Evolutionary conservation across 1,140 invertebrate species (phyloP).

Genomic region (Aphis gossypii): DNA sequence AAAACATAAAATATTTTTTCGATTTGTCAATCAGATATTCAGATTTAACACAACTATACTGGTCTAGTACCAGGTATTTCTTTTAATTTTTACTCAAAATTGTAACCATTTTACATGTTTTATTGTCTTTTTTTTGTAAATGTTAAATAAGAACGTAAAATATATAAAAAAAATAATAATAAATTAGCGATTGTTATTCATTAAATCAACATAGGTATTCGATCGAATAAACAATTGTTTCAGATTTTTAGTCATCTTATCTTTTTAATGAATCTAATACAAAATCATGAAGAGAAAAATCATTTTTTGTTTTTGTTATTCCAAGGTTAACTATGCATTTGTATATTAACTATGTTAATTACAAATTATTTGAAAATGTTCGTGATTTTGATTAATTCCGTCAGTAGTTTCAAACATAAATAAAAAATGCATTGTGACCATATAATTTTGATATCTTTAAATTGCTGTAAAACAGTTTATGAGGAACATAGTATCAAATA

Average conservation of each 20-base stretch:
- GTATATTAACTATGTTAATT: too few relatives aligned
- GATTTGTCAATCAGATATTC: background rate
- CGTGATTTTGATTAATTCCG: background rate
- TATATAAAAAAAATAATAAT: background rate
- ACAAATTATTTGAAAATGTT: background rate
- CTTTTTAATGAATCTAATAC: background rate
- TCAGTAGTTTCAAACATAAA: background rate
- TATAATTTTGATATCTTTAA: background rate
- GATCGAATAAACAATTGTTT: background rate
- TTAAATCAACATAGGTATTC: background rate
- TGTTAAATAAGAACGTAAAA: background rate
- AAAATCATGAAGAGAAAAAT: background rate
- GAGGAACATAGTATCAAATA: background rate
- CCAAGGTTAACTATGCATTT: too few relatives aligned
- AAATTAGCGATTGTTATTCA: background rate
- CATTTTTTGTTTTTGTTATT: background rate
- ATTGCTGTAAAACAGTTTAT: background rate
- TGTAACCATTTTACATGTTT: background rate
- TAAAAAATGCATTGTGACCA: background rate
- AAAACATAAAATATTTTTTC: background rate
- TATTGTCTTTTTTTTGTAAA: background rate
- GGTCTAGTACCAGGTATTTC: background rate
- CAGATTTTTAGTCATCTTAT: background rate
- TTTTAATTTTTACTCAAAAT: background rate
- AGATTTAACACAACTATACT: background rate